Base-by-base conservation (phyloP, 2,113 vertebrate species). In the Leucosticte australis region DNA sequence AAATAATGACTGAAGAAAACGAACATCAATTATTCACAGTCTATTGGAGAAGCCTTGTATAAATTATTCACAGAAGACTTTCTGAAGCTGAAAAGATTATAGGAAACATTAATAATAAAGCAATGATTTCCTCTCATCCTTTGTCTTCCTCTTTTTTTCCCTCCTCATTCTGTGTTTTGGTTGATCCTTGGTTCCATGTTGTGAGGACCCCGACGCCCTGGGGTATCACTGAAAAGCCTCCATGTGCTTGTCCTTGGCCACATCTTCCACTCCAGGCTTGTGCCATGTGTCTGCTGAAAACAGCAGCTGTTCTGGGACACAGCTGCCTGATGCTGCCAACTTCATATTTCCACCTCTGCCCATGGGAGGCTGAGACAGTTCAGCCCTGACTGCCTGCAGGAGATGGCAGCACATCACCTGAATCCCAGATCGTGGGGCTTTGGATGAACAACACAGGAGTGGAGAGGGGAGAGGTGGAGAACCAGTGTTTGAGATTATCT, bases 11-110 rank as follows among this genome's bases (percentile, higher is more conserved):
- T 89, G 91, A 90, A 78, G 73, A 95, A 97, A 96, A 96, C 4
- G 20, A 95, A 42, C 65, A 91, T 96, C 79, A 97, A 96, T 97
- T 94, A 96, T 91, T 95, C 87, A 94, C 86, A 70, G 78, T 77
- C 79, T 94, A 49, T 94, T 95, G 92, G 87, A 96, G 92, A 95
- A 93, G 69, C 76, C 81, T 91, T 0, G 0, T 63, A 77, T 95
- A 80, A 95, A 95, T 96, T 88, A 96, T 96, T 97, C 84, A 96
- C 22, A 1, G 62, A 87, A 90, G 82, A 79, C 84, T 86, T 94
- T 93, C 76, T 94, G 82, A 92, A 96, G 70, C 84, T 92, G 82
- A 56, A 2, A 20, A 96, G 75, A 88, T 94, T 92, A 90, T 92
- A 92, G 83, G 69, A 87, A 86, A 93, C 68, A 83, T 95, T 88